phyloP scores from a whole-genome alignment of 2,113 vertebrate genomes.

The Thermophis baileyi region DNA sequence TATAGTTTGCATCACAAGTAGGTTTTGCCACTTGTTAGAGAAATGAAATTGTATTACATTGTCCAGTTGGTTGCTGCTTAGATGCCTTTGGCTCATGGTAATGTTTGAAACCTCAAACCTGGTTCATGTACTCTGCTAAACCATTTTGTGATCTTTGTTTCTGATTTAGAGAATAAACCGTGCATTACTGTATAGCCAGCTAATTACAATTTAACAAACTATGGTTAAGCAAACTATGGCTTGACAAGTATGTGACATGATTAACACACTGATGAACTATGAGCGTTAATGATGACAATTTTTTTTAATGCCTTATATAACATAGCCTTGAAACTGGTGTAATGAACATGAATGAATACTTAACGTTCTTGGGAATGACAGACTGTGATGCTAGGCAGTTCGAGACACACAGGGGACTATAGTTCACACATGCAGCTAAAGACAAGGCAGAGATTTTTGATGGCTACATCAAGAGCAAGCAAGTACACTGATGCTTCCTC shows the following conservation, averaged over 20 bases:
- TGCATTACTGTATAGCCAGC: not conserved
- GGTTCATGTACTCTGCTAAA: not conserved
- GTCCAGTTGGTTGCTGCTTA: constrained; percentile 7
- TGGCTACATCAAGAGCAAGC: not conserved
- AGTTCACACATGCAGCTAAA: not conserved
- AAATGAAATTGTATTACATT: not conserved
- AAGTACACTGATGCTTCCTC: not conserved
- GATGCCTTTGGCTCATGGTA: not conserved
- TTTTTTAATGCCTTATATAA: not conserved
- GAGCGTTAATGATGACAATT: not conserved
- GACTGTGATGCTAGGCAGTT: not conserved
- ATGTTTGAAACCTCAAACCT: not conserved
- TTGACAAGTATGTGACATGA: not conserved
- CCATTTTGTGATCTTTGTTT: not conserved
- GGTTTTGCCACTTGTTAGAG: not conserved
- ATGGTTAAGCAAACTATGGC: not conserved
- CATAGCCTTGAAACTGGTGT: not conserved
- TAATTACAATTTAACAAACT: not conserved
- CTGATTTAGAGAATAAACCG: not conserved
- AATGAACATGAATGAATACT: not conserved
- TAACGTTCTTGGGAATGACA: not conserved
- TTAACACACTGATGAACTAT: not conserved
- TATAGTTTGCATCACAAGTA: not conserved
- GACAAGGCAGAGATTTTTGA: not conserved
- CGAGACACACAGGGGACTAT: not conserved